Evolutionary conservation across 2,113 vertebrate genomes (phyloP).

Genomic region (Rhabdornis inornatus): DNA sequence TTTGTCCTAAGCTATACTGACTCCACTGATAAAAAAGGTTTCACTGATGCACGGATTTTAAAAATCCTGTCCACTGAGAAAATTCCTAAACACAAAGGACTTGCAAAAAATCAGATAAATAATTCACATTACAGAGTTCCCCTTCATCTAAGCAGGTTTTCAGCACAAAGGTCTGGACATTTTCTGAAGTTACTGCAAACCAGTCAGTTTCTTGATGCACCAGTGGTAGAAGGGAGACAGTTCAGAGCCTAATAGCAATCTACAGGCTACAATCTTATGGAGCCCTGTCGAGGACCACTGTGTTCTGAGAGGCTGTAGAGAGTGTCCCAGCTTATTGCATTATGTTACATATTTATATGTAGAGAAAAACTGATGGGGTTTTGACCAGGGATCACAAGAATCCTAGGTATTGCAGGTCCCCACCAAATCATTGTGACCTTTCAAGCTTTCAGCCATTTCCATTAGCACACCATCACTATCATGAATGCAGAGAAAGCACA

Average conservation of each 20-base stretch:
- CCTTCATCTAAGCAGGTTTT: neutral
- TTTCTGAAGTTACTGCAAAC: neutral
- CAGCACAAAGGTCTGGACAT: neutral
- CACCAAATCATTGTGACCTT: neutral
- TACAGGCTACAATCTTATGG: neutral
- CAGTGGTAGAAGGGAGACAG: neutral
- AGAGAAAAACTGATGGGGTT: neutral
- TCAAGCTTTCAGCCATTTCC: neutral
- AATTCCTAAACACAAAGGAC: neutral
- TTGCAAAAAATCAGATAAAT: neutral
- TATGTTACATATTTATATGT: fast-evolving
- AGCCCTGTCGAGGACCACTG: neutral
- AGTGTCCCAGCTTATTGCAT: neutral
- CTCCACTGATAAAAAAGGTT: neutral
- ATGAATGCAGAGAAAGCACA: neutral
- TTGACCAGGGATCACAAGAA: neutral
- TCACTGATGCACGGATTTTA: neutral
- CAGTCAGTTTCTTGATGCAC: neutral
- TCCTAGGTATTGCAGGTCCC: neutral
- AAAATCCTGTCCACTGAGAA: neutral
- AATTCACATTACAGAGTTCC: neutral
- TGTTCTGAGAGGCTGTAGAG: neutral
- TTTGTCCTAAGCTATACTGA: neutral
- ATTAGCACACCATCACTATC: neutral
- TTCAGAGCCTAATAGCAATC: neutral